Conservation (phyloP, 2,888 invertebrate species). For the Eurois occulta region DNA sequence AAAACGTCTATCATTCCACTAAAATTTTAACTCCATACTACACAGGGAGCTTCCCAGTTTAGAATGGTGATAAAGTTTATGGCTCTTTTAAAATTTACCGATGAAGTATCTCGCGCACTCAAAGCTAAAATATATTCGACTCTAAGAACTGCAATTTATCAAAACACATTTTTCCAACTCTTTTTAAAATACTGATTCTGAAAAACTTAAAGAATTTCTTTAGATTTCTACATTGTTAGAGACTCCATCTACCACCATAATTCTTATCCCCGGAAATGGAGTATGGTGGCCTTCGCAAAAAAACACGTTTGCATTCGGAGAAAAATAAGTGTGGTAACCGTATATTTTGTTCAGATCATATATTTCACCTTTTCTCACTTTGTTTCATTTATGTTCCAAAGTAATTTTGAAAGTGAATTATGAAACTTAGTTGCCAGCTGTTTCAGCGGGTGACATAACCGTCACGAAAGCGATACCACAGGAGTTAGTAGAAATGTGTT, state of each 20-base stretch:
- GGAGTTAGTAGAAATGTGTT: conserved; percentile 30
- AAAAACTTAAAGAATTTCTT: conserved; percentile 32
- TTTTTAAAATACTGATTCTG: conserved; percentile 49
- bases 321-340: conserved; percentile 41
- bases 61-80: conserved; percentile 30
- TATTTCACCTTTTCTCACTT: conserved; percentile 49
- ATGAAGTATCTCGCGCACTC: conserved; percentile 43
- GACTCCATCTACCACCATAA: conserved; percentile 36
- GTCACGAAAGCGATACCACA: neutral
- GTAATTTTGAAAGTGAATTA: conserved; percentile 49
- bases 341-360: conserved; percentile 49
- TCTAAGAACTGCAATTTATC: conserved; percentile 55
- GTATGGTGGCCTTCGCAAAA: conserved; percentile 49
- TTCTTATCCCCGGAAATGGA: conserved; percentile 42
- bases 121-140: conserved; percentile 50
- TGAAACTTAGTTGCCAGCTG: conserved; percentile 39
- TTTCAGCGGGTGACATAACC: conserved; percentile 33
- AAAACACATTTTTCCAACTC: conserved; percentile 40
- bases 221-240: conserved; percentile 37
- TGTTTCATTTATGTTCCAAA: conserved; percentile 46
- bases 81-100: conserved; percentile 49
- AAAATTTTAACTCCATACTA: conserved; percentile 16
- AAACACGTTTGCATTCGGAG: conserved; percentile 53
- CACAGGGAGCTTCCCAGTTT: conserved; percentile 8
- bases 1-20: conserved; percentile 12